Evolutionary conservation across 2,113 vertebrate genomes (phyloP), one percentile per base, ranked within the genome.

Genomic region (Mormyrus lacerda): DNA sequence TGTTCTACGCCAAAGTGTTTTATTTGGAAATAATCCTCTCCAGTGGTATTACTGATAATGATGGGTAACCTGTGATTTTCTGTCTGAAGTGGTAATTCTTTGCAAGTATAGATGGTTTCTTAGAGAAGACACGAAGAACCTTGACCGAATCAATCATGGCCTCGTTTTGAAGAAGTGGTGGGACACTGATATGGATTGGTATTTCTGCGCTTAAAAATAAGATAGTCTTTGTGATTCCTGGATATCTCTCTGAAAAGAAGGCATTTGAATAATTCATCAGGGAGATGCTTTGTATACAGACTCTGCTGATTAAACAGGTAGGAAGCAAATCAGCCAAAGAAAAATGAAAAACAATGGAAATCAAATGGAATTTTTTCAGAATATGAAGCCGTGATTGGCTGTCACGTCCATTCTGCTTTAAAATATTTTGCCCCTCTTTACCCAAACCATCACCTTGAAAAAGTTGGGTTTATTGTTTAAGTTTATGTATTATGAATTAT

Each of bases 221-320:
- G 89, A 93, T 89, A 91, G 93, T 91, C 89, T 92, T 90, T 91
- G 91, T 91, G 93, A 92, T 94, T 94, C 93, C 91, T 88, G 91
- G 92, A 91, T 92, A 94, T 94, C 92, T 93, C 92, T 93, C 92
- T 90, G 88, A 94, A 94, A 84, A 84, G 42, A 93, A 92, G 89
- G 89, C 83, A 61, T 89, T 93, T 94, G 93, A 95, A 95, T 95
- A 93, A 95, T 95, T 94, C 87, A 96, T 95, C 73, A 92, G 87
- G 76, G 90, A 79, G 88, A 90, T 90, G 91, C 91, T 88, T 93
- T 90, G 91, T 93, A 94, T 95, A 94, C 90, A 92, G 91, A 92
- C 89, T 85, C 89, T 94, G 90, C 93, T 93, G 91, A 92, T 92
- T 93, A 93, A 93, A 92, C 89, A 87, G 89, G 89, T 76, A 88